Evolutionary conservation across 2,113 vertebrate species (phyloP).

Genomic region (Rhinoderma darwinii): DNA sequence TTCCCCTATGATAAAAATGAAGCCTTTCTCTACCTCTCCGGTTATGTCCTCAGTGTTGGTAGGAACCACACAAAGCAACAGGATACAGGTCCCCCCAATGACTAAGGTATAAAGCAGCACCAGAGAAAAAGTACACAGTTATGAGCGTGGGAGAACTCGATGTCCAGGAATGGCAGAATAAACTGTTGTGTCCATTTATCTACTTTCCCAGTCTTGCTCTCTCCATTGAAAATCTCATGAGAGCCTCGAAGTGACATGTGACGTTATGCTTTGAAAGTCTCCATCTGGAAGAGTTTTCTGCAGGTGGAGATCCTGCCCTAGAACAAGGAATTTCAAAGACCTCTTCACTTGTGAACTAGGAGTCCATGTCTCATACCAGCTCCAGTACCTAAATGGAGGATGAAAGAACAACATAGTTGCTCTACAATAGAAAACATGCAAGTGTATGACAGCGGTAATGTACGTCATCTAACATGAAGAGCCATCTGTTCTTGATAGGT

Average conservation of each 20-base stretch:
- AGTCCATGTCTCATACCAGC: slow-evolving; percentile 82
- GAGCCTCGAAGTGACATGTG: slow-evolving; percentile 64
- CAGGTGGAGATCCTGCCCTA: slow-evolving; percentile 53
- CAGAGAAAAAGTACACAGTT: slow-evolving; percentile 52
- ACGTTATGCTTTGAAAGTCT: slow-evolving; percentile 17
- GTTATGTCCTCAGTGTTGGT: slow-evolving; percentile 29
- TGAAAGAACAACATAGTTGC: slow-evolving; percentile 1
- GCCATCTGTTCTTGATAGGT: not conserved
- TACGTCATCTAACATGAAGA: not conserved
- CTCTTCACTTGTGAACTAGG: not conserved
- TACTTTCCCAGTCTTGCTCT: not conserved
- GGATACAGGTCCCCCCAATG: not conserved
- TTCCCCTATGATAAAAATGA: slow-evolving; percentile 46
- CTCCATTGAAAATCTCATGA: slow-evolving; percentile 54
- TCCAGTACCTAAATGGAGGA: slow-evolving; percentile 84
- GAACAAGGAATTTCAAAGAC: not conserved
- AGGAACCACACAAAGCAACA: slow-evolving; percentile 44
- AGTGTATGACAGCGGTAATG: not conserved
- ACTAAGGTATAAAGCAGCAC: slow-evolving; percentile 58
- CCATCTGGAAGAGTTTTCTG: slow-evolving; percentile 59
- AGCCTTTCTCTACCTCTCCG: slow-evolving; percentile 37
- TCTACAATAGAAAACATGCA: not conserved
- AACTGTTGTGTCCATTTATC: not conserved
- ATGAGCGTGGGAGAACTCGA: slow-evolving; percentile 8
- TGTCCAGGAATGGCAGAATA: not conserved